These are phyloP conservation scores for Sphenopsis melanotis DNA, from an alignment of 2,797 vertebrate genomes.

Conservation along the genomic window DNA sequence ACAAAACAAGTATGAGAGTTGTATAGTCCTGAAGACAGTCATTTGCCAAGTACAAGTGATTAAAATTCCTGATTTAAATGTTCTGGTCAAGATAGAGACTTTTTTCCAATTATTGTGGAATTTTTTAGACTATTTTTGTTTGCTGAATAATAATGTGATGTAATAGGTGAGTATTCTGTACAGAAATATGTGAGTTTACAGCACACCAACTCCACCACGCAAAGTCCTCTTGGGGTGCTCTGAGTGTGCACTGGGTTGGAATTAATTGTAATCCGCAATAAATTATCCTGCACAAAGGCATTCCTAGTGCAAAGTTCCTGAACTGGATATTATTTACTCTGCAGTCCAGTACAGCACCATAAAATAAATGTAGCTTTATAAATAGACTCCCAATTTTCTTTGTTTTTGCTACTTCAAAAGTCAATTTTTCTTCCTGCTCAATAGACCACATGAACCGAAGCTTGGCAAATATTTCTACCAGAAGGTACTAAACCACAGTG, in stretches of 20 bases:
- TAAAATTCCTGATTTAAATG: background rate
- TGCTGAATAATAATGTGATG: background rate
- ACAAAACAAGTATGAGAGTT: background rate
- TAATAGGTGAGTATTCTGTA: background rate
- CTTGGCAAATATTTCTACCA: background rate
- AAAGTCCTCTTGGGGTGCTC: background rate
- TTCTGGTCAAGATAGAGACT: background rate
- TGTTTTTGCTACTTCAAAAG: background rate
- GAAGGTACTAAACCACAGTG: background rate
- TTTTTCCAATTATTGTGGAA: background rate
- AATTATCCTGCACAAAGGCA: background rate
- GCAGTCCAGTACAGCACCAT: background rate
- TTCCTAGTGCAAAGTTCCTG: background rate
- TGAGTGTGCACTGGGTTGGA: background rate
- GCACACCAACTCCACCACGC: background rate
- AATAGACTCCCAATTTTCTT: background rate
- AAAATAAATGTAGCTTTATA: background rate
- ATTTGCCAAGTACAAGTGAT: background rate
- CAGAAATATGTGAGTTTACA: background rate
- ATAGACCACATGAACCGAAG: background rate
- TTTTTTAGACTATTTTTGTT: background rate
- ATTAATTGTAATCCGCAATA: background rate
- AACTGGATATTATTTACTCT: background rate
- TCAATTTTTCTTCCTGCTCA: background rate
- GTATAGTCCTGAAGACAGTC: background rate